phyloP scores from a whole-genome alignment of 2,888 invertebrate species.

The Tyria jacobaeae region DNA sequence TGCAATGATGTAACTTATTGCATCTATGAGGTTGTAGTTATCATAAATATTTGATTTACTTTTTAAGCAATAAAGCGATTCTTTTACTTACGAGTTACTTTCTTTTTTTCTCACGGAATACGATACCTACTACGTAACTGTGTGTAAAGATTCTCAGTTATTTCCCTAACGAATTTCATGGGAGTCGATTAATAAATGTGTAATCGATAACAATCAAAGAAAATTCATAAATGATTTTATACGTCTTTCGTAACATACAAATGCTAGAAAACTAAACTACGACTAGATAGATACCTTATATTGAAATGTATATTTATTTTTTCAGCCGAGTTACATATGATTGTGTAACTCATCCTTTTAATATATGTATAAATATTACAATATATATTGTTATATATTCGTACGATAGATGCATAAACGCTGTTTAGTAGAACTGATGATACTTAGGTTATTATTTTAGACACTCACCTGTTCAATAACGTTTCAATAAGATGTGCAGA shows the following conservation, averaged over 20 bases:
- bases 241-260: not conserved
- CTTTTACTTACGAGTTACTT: slow-evolving; percentile 10
- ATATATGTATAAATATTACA: too few species aligned
- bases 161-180: slow-evolving; percentile 1
- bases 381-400: too few species aligned
- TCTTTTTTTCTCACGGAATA: slow-evolving; percentile 14
- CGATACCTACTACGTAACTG: not conserved
- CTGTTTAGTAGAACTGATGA: too few species aligned
- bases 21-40: not conserved
- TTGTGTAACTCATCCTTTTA: too few species aligned
- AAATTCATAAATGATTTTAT: not conserved
- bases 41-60: not conserved
- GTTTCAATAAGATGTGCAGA: slow-evolving; percentile 95
- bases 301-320: too few species aligned
- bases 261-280: not conserved
- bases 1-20: not conserved
- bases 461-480: slow-evolving; percentile 89
- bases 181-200: not conserved
- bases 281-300: too few species aligned
- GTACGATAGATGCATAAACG: too few species aligned
- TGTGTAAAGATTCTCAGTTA: slow-evolving; percentile 12
- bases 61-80: slow-evolving; percentile 8
- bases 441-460: not conserved
- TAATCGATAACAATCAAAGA: not conserved
- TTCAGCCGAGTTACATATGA: too few species aligned